These are phyloP conservation scores for Dryoscopus gambensis DNA, from an alignment of 2,113 vertebrate genomes.

Conservation along the genomic window DNA sequence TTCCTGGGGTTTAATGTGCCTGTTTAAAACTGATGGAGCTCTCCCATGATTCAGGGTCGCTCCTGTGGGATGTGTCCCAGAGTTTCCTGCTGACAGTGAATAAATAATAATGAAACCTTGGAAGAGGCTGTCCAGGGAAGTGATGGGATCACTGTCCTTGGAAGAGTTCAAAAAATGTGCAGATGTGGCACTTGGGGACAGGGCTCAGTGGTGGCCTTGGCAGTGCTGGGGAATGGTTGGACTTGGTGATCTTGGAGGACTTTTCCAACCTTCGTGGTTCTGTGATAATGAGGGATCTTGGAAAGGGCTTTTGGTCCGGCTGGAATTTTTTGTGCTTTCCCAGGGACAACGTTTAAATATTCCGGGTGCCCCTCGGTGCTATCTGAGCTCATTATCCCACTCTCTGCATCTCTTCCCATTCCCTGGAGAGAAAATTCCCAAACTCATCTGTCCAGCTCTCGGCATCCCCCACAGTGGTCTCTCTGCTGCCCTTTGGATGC, in stretches of 20 bases:
- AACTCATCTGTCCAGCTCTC: not conserved
- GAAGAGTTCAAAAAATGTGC: not conserved
- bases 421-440: not conserved
- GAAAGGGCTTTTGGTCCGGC: not conserved
- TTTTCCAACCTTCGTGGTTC: not conserved
- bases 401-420: not conserved
- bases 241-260: no score
- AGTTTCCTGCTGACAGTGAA: not conserved
- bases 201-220: not conserved
- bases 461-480: rapidly evolving
- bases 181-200: not conserved
- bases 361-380: rapidly evolving
- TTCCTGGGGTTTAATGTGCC: not conserved
- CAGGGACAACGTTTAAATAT: not conserved
- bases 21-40: not conserved
- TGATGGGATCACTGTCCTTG: not conserved
- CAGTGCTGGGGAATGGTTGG: not conserved
- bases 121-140: not conserved
- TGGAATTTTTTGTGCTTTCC: not conserved
- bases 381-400: not conserved
- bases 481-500: not conserved
- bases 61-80: not conserved
- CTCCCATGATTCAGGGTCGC: rapidly evolving
- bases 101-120: not conserved
- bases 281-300: not conserved